Evolutionary conservation across 2,113 vertebrate genomes (phyloP).

Genomic region (Pogonocichla stellata): DNA sequence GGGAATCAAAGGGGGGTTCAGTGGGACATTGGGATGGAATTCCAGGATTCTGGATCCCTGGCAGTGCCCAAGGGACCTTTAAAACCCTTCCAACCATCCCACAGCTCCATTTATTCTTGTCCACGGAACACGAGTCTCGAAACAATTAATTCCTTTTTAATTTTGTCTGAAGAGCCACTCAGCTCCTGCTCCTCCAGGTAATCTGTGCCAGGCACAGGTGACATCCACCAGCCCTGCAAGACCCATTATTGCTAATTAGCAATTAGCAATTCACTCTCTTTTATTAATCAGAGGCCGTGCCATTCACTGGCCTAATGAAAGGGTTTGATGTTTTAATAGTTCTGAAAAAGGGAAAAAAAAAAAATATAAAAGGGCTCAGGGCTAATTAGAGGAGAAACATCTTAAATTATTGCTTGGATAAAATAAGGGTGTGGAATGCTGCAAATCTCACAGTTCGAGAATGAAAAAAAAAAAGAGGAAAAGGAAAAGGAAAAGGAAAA

Average conservation of each 20-base stretch:
- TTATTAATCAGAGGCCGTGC: background rate
- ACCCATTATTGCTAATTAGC: background rate
- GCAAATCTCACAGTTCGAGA: too few species aligned
- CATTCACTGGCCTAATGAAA: background rate
- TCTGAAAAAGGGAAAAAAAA: background rate
- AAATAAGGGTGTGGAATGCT: background rate
- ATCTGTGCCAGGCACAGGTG: background rate
- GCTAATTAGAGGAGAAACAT: background rate
- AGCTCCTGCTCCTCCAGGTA: accelerated
- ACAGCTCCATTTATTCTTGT: accelerated
- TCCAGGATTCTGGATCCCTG: background rate
- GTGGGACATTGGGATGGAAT: background rate
- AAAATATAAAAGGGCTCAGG: background rate
- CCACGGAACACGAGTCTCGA: accelerated
- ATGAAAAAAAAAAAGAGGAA: background rate
- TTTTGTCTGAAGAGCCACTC: accelerated
- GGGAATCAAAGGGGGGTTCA: accelerated
- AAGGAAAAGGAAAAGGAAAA: background rate
- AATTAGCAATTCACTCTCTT: background rate
- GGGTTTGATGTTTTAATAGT: conserved; percentile 3
- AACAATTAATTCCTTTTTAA: background rate
- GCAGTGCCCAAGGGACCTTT: background rate
- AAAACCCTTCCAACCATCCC: background rate
- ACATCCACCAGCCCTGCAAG: background rate
- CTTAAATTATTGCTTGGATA: background rate